Evolutionary conservation across 2,797 vertebrate species (phyloP).

Genomic region (Martes flavigula): DNA sequence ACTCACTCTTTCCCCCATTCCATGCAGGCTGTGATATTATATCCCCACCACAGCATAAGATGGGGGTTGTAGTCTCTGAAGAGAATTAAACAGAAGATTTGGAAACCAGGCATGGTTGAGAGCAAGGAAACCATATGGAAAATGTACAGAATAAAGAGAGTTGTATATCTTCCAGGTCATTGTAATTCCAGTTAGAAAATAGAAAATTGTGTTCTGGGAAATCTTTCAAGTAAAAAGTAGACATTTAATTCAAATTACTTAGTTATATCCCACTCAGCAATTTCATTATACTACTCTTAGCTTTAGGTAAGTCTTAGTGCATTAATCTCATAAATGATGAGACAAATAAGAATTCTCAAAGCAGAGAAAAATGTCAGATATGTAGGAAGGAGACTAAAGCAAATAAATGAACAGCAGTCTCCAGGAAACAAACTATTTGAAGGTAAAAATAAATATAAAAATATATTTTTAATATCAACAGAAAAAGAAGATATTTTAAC

Average conservation of each 20-base stretch:
- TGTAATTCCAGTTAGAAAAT: neutral
- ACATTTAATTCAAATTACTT: neutral
- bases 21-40: neutral
- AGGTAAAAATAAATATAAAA: neutral
- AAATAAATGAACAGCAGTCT: neutral
- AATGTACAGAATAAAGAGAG: neutral
- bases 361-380: neutral
- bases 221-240: neutral
- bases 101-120: neutral
- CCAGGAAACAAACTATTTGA: neutral
- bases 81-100: neutral
- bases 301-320: neutral
- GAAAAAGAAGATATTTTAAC: neutral
- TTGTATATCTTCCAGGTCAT: neutral
- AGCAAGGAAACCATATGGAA: neutral
- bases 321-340: neutral
- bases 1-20: accelerated
- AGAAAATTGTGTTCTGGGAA: neutral
- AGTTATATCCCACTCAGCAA: neutral
- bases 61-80: accelerated
- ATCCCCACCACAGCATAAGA: neutral
- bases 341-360: neutral
- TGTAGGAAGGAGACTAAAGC: neutral
- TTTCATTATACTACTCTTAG: neutral
- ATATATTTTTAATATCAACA: neutral